These are phyloP conservation scores for Lagria hirta DNA, from an alignment of 2,888 invertebrate genomes.

Conservation along the genomic window DNA sequence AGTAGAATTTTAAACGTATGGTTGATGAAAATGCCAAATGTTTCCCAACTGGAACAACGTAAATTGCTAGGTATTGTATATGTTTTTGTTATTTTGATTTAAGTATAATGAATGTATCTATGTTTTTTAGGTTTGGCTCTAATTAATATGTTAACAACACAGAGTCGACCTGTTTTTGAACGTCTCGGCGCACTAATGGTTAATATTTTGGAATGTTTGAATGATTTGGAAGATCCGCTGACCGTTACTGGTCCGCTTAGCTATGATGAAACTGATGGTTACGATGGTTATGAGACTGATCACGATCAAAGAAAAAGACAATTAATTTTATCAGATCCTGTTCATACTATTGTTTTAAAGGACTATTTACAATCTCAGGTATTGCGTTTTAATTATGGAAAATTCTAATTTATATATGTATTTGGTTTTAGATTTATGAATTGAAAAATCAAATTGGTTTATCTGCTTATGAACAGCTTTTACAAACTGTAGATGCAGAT, in stretches of 20 bases:
- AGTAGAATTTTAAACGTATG: constrained; percentile 74
- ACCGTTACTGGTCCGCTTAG: constrained; percentile 49
- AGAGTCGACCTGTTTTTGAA: constrained; percentile 69
- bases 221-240: constrained; percentile 69
- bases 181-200: constrained; percentile 73
- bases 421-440: constrained; percentile 61
- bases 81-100: constrained; percentile 12
- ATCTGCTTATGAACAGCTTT: constrained; percentile 72
- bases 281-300: constrained; percentile 66
- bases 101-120: constrained; percentile 2
- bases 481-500: constrained; percentile 72
- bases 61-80: constrained; percentile 69
- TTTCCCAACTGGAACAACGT: constrained; percentile 76
- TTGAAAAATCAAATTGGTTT: constrained; percentile 74
- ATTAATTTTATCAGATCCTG: constrained; percentile 73
- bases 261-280: constrained; percentile 54
- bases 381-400: constrained; percentile 25
- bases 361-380: constrained; percentile 73
- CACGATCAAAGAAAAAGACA: constrained; percentile 74
- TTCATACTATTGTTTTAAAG: constrained; percentile 74
- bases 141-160: constrained; percentile 67
- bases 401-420: constrained; percentile 2
- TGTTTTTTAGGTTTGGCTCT: constrained; percentile 58
- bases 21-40: constrained; percentile 76
- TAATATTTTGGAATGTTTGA: constrained; percentile 73